Conservation (phyloP, 2,797 vertebrate genomes). For the Crocidura indochinensis region DNA sequence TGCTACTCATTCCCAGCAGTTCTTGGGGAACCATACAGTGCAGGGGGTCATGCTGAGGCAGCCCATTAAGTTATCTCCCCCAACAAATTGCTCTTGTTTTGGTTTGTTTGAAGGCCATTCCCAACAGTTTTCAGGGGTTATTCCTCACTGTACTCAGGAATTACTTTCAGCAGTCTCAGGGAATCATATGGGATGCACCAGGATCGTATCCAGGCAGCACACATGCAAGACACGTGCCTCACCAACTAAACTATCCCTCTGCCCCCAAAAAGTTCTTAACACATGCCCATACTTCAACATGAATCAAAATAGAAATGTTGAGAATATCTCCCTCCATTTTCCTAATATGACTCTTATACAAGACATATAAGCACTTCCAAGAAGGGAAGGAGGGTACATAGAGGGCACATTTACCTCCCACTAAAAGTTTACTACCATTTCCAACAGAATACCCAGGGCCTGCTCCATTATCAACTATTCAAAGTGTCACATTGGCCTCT, state of each 20-base stretch:
- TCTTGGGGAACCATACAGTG: not conserved
- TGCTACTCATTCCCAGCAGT: no score
- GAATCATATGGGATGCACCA: no score
- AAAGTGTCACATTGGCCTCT: slow-evolving; percentile 69
- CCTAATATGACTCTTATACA: not conserved
- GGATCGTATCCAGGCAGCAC: no score
- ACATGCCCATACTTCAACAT: not conserved
- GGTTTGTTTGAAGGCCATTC: no score
- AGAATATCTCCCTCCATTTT: slow-evolving; percentile 43
- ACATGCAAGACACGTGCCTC: no score
- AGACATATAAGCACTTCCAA: slow-evolving; percentile 10
- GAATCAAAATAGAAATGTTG: slow-evolving; percentile 50
- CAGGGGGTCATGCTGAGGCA: not conserved
- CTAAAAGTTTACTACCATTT: slow-evolving; percentile 55
- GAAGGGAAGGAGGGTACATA: not conserved
- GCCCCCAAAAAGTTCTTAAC: slow-evolving; percentile 15
- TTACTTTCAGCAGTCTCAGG: no score
- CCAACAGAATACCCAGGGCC: slow-evolving; percentile 52
- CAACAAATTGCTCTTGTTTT: not conserved
- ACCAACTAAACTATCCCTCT: no score
- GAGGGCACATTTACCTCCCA: slow-evolving; percentile 13
- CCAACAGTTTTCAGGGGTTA: no score
- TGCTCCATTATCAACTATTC: slow-evolving; percentile 28
- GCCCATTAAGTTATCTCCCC: not conserved
- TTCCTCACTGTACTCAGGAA: no score